A percentile compares a stretch with the other conserved stretches of the same genome.
Conservation (phyloP, 1,140 invertebrate species). For the Cotesia chilonis region DNA sequence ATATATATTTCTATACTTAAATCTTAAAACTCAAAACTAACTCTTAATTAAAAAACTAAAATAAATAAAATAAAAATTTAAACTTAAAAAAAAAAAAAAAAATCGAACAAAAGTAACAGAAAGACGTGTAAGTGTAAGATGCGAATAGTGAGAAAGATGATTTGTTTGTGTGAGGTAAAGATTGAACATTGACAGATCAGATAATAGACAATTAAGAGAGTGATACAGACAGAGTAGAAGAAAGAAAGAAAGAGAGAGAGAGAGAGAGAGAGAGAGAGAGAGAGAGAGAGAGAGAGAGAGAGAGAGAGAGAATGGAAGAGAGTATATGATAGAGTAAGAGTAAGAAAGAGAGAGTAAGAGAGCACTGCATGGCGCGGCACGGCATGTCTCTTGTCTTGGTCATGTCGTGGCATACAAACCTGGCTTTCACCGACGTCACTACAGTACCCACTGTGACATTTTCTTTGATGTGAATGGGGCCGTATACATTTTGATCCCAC, state of each 20-base stretch:
- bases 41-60: too few relatives aligned
- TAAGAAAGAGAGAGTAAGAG: slow-evolving; percentile 29
- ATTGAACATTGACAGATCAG: slow-evolving; percentile 3
- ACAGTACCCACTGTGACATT: slow-evolving; percentile 97
- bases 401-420: slow-evolving; percentile 84
- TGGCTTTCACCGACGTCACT: slow-evolving; percentile 95
- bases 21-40: too few relatives aligned
- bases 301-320: slow-evolving; percentile 30
- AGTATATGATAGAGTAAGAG: background rate
- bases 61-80: too few relatives aligned
- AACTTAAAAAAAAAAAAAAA: too few relatives aligned
- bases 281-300: background rate
- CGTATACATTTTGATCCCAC: slow-evolving; percentile 92
- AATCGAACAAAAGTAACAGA: too few relatives aligned
- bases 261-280: slow-evolving; percentile 35
- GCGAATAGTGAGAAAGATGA: too few relatives aligned
- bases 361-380: slow-evolving; percentile 55
- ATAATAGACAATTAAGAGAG: background rate
- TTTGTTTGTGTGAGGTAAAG: slow-evolving; percentile 1
- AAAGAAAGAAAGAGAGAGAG: slow-evolving; percentile 32
- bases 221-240: slow-evolving; percentile 1
- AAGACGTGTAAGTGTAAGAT: too few relatives aligned
- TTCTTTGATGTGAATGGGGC: slow-evolving; percentile 95
- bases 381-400: slow-evolving; percentile 62
- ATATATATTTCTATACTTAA: background rate